Percentiles rank a stretch among this genome's conserved stretches.
These are phyloP conservation scores for Strongylocentrotus purpuratus DNA, from an alignment of 35 echinoderm and acorn worm species.

Conservation along the genomic window DNA sequence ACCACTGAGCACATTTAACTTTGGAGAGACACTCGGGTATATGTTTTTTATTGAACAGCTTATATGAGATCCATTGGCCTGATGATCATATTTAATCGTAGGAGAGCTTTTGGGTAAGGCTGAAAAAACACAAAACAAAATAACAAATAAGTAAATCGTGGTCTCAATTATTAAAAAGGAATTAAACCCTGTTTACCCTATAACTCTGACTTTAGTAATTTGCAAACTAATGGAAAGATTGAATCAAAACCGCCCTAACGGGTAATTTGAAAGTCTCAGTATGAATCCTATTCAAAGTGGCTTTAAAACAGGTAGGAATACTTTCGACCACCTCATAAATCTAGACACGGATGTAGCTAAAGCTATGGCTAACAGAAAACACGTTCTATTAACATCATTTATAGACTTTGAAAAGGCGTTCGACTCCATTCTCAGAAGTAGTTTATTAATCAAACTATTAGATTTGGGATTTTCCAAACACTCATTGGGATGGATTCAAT, in stretches of 20 bases:
- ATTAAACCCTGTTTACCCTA: neutral
- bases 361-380: neutral
- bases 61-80: too few relatives aligned
- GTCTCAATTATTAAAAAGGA: neutral
- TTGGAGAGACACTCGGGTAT: too few relatives aligned
- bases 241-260: neutral
- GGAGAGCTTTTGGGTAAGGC: too few relatives aligned
- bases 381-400: neutral
- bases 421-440: neutral
- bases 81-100: too few relatives aligned
- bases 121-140: too few relatives aligned
- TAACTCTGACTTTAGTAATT: neutral
- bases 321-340: neutral
- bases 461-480: neutral
- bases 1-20: too few relatives aligned
- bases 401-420: neutral
- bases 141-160: neutral
- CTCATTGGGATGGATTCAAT: neutral
- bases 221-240: constrained; percentile 8
- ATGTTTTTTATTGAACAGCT: too few relatives aligned
- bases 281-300: neutral
- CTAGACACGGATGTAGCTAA: neutral
- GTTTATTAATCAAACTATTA: neutral
- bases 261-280: neutral
- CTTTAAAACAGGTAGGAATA: neutral